Percentiles rank a stretch among this genome's conserved stretches.
Conservation (phyloP, 1,140 invertebrate species). For the Parapsyche elsis region DNA sequence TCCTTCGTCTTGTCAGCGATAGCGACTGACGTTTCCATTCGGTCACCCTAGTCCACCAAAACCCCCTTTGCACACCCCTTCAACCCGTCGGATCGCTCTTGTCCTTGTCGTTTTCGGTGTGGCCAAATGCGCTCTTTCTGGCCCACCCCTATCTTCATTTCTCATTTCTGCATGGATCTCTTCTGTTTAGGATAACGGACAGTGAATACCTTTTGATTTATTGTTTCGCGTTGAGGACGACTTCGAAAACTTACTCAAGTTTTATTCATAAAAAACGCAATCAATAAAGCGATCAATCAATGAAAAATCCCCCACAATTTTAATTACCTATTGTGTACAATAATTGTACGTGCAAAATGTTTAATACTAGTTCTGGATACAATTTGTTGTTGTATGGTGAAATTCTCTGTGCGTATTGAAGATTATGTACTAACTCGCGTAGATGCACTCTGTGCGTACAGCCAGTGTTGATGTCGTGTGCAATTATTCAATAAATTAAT, state of each 20-base stretch:
- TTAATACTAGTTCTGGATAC: no score
- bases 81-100: not conserved
- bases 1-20: constrained; percentile 50
- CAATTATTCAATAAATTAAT: no score
- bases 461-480: no score
- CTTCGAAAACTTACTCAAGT: constrained; percentile 12
- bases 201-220: constrained; percentile 48
- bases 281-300: no score
- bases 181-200: constrained; percentile 44
- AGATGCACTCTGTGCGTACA: no score
- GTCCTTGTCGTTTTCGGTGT: not conserved
- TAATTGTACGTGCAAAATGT: no score
- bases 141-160: constrained; percentile 43
- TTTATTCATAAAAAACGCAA: no score
- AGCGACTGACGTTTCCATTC: constrained; percentile 50
- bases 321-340: no score
- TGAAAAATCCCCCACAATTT: no score
- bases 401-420: no score
- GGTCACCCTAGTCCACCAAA: constrained; percentile 30
- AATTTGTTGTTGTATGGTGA: no score
- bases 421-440: no score
- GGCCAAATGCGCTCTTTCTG: not conserved
- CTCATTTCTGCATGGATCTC: constrained; percentile 44
- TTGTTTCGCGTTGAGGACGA: constrained; percentile 28
- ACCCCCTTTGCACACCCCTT: not conserved